These are phyloP conservation scores for Anhinga rufa DNA, from an alignment of 2,113 vertebrate genomes.

Conservation along the genomic window DNA sequence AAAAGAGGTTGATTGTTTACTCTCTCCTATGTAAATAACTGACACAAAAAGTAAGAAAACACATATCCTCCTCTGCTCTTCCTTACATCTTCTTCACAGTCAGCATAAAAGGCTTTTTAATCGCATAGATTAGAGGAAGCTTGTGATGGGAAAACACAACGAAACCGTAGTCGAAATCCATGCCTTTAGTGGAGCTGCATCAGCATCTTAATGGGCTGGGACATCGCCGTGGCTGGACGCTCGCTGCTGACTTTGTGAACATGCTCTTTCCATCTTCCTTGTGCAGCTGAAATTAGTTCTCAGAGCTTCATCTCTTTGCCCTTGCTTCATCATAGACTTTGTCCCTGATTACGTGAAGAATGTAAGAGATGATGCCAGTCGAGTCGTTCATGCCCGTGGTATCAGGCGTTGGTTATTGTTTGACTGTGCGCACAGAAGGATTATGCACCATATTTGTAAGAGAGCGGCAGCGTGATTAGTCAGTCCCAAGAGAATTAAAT, in stretches of 20 bases:
- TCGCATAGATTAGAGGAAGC: not conserved
- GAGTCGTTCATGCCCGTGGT: not conserved
- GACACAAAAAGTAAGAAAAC: not conserved
- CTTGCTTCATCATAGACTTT: not conserved
- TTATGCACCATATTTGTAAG: not conserved
- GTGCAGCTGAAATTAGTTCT: not conserved
- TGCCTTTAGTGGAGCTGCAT: not conserved
- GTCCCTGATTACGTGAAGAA: not conserved
- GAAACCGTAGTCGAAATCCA: not conserved
- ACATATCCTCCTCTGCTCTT: not conserved
- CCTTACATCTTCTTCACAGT: not conserved
- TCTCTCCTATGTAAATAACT: not conserved
- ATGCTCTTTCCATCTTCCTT: not conserved
- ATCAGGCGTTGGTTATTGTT: not conserved
- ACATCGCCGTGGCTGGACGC: not conserved
- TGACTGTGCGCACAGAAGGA: not conserved
- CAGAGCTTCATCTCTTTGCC: not conserved
- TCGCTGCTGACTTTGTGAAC: not conserved
- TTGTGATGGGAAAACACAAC: not conserved
- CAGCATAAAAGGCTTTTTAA: not conserved
- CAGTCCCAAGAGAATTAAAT: not conserved
- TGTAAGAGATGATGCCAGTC: not conserved
- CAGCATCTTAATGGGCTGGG: not conserved
- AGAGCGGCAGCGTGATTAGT: not conserved
- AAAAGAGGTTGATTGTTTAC: not conserved